Base-by-base conservation (phyloP, 1,140 invertebrate species). In the Bemisia tabaci region DNA sequence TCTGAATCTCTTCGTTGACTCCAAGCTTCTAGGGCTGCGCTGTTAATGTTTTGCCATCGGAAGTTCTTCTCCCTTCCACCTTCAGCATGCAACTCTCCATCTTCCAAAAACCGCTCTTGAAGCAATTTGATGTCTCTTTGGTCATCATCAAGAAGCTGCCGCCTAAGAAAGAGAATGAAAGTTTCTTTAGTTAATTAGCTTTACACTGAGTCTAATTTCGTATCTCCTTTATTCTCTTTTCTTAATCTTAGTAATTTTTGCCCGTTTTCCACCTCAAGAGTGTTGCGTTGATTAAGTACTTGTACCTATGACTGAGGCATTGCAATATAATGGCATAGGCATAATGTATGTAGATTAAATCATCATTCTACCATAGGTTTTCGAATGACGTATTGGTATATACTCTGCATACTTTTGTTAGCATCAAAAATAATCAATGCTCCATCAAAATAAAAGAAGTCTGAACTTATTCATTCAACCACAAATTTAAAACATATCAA, bases 81-180 rank as follows among this genome's bases (percentile, higher is more conserved):
- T 65, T 87, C 85, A 0, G 79, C 78, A 72, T 92, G 86, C 59
- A 95, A 78, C 75, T 95, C 92, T 0, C 91, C 92, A 75, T 94
- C 91, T 73, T 92, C 90, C 21, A 95, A 82, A 60, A 92, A 81
- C 71, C 91, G 76, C 73, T 94, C 90, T 75, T 95, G 87, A 0
- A 92, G 77, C 58, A 90, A 72, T 71, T 85, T 82, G 2, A 95
- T 82, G 72, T 92, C 84, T 33, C 86, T 79, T 62, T 90, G 86
- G 76, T 95, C 91, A 71, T 93, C 86, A 75, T 93, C 91, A 27
- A 92, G 74, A 11, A 92, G 73, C 70, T 86, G 83, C 66, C 85
- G 84, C 79, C 86, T 88, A 66, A 67, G 63, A 68, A 64, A 59
- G 65, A 12, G 65, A 60, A 66, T 26, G 39, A 12, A n/a, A 59